Percentiles rank a stretch among this genome's conserved stretches.
Evolutionary conservation across 2,113 vertebrate species (phyloP).

Genomic region (Cynocephalus volans): DNA sequence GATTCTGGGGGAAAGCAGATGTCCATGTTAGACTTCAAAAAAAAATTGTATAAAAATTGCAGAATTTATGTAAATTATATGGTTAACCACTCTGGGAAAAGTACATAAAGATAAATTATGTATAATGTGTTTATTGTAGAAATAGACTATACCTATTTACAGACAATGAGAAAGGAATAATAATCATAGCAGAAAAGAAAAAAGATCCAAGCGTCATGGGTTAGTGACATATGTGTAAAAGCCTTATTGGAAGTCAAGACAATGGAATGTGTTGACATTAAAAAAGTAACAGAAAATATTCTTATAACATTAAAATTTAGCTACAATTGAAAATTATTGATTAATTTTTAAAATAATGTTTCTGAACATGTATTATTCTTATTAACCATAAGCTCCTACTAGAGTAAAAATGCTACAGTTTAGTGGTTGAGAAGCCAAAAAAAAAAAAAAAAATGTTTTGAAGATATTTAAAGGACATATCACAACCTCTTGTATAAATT

Average conservation of each 20-base stretch:
- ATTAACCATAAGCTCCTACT: neutral
- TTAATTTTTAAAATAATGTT: conserved; percentile 9
- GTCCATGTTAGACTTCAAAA: conserved; percentile 38
- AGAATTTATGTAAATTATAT: conserved; percentile 19
- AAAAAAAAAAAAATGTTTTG: neutral
- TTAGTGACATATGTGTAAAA: conserved; percentile 48
- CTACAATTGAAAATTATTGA: conserved; percentile 38
- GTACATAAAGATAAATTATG: neutral
- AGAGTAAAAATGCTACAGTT: neutral
- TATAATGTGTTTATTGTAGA: neutral
- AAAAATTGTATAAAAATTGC: conserved; percentile 50
- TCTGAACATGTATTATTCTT: neutral
- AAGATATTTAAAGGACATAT: neutral
- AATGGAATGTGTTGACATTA: conserved; percentile 47
- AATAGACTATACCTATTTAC: neutral
- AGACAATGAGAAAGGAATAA: neutral
- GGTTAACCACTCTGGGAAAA: neutral
- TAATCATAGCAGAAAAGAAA: conserved; percentile 19
- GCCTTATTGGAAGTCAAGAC: neutral
- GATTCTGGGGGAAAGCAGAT: conserved; percentile 70
- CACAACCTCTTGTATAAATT: neutral
- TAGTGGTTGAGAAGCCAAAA: neutral
- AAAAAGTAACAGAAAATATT: conserved; percentile 44
- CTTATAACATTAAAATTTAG: conserved; percentile 44
- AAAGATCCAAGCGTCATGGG: neutral